Conservation (phyloP, 2,797 vertebrate genomes). For the Hippoglossus hippoglossus region DNA sequence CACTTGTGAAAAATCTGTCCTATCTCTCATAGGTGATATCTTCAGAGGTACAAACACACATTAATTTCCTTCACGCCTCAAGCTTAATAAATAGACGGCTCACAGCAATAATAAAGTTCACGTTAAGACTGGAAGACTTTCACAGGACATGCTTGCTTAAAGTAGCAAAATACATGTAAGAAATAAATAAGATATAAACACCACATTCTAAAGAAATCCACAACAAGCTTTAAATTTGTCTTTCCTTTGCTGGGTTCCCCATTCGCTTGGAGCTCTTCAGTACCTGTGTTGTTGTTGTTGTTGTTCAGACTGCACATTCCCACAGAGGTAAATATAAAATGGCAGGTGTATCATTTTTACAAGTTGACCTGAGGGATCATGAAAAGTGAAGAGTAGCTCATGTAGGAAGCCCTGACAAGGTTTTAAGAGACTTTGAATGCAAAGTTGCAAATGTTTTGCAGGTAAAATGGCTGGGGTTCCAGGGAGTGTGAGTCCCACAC, state of each 20-base stretch:
- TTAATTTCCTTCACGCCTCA: slow-evolving; percentile 38
- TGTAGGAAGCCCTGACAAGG: slow-evolving; percentile 75
- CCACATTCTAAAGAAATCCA: slow-evolving; percentile 66
- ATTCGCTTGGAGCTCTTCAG: slow-evolving; percentile 54
- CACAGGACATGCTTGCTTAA: slow-evolving; percentile 81
- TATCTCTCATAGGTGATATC: slow-evolving; percentile 2
- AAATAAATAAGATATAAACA: slow-evolving; percentile 75
- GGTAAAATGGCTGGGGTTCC: slow-evolving; percentile 55
- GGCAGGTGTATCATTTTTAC: slow-evolving; percentile 69
- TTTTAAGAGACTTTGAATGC: slow-evolving; percentile 33
- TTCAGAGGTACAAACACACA: slow-evolving; percentile 38
- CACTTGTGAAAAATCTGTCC: slow-evolving; percentile 11
- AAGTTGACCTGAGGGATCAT: slow-evolving; percentile 80
- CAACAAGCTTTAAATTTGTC: slow-evolving; percentile 64
- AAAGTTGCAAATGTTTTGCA: slow-evolving; percentile 52
- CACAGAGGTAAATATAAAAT: slow-evolving; percentile 77
- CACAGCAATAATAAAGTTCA: slow-evolving; percentile 68
- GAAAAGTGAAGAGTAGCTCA: slow-evolving; percentile 57
- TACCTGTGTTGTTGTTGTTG: slow-evolving; percentile 42
- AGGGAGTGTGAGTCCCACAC: slow-evolving; percentile 16
- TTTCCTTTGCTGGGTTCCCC: slow-evolving; percentile 65
- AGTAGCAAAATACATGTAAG: slow-evolving; percentile 73
- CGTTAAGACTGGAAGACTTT: slow-evolving; percentile 83
- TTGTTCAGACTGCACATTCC: slow-evolving; percentile 64
- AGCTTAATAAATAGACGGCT: slow-evolving; percentile 63